Conservation (phyloP, 2,888 invertebrate genomes). For the Drosophila peninsularis region DNA sequence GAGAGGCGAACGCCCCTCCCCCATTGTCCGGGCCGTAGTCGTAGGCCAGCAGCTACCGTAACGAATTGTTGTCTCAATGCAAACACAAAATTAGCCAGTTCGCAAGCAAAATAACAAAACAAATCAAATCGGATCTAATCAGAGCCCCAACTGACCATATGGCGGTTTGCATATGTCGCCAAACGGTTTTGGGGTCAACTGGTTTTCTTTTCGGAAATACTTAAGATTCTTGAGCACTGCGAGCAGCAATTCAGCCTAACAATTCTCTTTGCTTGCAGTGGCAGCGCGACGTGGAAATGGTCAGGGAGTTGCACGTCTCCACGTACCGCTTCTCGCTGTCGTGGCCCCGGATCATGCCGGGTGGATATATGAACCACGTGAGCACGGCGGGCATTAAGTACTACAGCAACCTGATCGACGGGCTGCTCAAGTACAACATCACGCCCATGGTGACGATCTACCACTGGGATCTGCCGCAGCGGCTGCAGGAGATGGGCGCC, state of each 20-base stretch:
- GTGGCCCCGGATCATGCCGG: slow-evolving; percentile 91
- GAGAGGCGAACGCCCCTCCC: slow-evolving; percentile 51
- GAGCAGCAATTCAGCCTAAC: background rate
- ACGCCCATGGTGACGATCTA: slow-evolving; percentile 90
- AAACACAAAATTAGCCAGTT: slow-evolving; percentile 54
- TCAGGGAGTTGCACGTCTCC: slow-evolving; percentile 87
- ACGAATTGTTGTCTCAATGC: slow-evolving; percentile 47
- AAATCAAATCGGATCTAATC: slow-evolving; percentile 1
- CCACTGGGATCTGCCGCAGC: slow-evolving; percentile 90
- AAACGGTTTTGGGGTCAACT: slow-evolving; percentile 38
- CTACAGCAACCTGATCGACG: slow-evolving; percentile 91
- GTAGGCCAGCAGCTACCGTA: slow-evolving; percentile 44
- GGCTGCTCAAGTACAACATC: slow-evolving; percentile 88
- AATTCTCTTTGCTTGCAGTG: slow-evolving; percentile 72
- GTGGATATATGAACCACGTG: slow-evolving; percentile 88
- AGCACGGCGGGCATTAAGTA: slow-evolving; percentile 90
- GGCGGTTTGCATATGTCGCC: slow-evolving; percentile 42
- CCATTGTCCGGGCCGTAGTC: slow-evolving; percentile 26
- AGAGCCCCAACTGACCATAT: slow-evolving; percentile 20
- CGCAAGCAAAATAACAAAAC: background rate
- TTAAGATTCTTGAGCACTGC: slow-evolving; percentile 41
- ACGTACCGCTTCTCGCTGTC: slow-evolving; percentile 90
- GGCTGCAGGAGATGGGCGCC: slow-evolving; percentile 88
- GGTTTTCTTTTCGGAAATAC: slow-evolving; percentile 47
- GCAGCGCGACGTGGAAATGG: slow-evolving; percentile 88